phyloP scores from a whole-genome alignment of 2,113 vertebrate species.

The Sphyrna mokarran region DNA sequence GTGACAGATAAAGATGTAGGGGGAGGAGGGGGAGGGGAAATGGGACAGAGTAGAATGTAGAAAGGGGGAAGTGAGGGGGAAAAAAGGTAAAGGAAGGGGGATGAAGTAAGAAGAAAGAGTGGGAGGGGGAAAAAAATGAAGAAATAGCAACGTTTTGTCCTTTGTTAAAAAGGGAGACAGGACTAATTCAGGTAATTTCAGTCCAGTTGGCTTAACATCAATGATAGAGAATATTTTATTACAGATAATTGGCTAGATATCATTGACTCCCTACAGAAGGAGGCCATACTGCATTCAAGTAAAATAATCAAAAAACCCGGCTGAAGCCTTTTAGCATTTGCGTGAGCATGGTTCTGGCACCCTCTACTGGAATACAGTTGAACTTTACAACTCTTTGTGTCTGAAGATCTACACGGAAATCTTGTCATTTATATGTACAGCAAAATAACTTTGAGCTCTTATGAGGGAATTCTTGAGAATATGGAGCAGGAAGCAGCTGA shows the following conservation, averaged over 20 bases:
- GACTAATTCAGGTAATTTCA: neutral
- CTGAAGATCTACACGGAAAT: neutral
- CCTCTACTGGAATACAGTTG: neutral
- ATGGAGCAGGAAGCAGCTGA: neutral
- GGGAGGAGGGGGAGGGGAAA: too few species aligned
- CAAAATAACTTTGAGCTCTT: neutral
- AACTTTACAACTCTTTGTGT: neutral
- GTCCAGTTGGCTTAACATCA: neutral
- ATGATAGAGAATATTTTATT: neutral
- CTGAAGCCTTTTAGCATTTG: neutral
- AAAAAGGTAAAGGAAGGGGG: too few species aligned
- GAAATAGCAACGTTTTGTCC: neutral
- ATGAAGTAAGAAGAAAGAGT: too few species aligned
- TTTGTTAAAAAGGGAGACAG: neutral
- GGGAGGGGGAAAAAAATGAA: too few species aligned
- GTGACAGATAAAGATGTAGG: too few species aligned
- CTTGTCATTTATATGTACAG: neutral
- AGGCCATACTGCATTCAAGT: neutral
- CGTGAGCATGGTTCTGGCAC: neutral
- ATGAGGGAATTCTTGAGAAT: neutral
- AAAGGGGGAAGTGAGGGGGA: too few species aligned
- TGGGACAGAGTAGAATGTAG: too few species aligned
- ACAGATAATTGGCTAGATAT: neutral
- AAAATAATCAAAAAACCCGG: neutral
- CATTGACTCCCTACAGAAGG: too few species aligned